These are phyloP conservation scores for Oscheius sp. DNA, from an alignment of 2,888 invertebrate genomes.

Conservation along the genomic window DNA sequence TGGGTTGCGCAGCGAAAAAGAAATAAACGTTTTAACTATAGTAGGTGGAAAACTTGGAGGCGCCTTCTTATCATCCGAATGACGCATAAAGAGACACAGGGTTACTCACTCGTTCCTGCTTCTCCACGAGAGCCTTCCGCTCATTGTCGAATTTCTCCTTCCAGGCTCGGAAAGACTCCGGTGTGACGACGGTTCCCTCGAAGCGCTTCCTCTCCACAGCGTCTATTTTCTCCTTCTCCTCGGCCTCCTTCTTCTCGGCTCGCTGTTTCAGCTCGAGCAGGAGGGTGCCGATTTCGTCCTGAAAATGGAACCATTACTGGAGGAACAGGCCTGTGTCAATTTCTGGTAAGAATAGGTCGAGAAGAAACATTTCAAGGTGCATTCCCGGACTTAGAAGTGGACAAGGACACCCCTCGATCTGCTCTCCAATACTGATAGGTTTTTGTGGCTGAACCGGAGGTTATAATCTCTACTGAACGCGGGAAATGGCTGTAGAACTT, in stretches of 20 bases:
- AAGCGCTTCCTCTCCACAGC: constrained; percentile 81
- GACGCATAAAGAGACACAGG: constrained; percentile 11
- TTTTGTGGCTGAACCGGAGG: not conserved
- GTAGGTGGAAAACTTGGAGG: too few relatives aligned
- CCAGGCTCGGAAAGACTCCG: constrained; percentile 95
- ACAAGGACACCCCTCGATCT: too few relatives aligned
- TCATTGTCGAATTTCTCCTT: constrained; percentile 91
- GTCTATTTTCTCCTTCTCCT: constrained; percentile 57
- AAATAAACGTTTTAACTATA: too few relatives aligned
- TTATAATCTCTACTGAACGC: not conserved
- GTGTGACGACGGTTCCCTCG: constrained; percentile 92
- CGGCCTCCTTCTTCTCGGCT: constrained; percentile 50
- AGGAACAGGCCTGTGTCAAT: too few relatives aligned
- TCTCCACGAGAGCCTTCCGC: constrained; percentile 75
- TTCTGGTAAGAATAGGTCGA: too few relatives aligned
- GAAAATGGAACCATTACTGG: constrained; percentile 16
- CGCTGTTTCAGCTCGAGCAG: constrained; percentile 46
- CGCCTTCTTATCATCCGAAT: too few relatives aligned
- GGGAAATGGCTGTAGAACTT: not conserved
- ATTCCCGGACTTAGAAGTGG: too few relatives aligned
- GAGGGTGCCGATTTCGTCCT: constrained; percentile 60
- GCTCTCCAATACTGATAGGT: not conserved
- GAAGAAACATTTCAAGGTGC: too few relatives aligned
- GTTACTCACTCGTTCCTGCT: constrained; percentile 52
- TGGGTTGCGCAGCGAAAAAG: too few relatives aligned